phyloP scores from a whole-genome alignment of 2,113 vertebrate genomes.

The Etheostoma spectabile region DNA sequence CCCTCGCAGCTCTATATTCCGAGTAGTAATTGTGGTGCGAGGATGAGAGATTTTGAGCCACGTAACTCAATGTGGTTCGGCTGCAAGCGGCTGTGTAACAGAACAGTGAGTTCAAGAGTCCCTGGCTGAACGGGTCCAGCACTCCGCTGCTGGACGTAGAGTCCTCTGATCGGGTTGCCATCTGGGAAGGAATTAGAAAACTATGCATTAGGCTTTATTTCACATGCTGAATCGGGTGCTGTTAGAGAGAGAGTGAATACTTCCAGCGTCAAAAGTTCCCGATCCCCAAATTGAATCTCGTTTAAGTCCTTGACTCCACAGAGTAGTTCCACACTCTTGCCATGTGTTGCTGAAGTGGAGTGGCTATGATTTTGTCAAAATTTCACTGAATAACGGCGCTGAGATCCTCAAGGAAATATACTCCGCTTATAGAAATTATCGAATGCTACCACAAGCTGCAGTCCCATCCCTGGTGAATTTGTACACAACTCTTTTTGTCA shows the following conservation, averaged over 20 bases:
- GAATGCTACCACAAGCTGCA: constrained; percentile 7
- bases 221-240: background rate
- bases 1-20: constrained; percentile 20
- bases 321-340: constrained; percentile 55
- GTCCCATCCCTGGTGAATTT: background rate
- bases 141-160: constrained; percentile 36
- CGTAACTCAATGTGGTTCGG: constrained; percentile 30
- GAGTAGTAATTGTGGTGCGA: constrained; percentile 30
- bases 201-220: background rate
- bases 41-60: constrained; percentile 55
- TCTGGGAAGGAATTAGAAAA: background rate
- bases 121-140: constrained; percentile 19
- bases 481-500: constrained; percentile 34
- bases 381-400: background rate
- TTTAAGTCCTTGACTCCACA: constrained; percentile 40
- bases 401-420: background rate
- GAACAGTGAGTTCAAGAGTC: constrained; percentile 61
- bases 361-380: background rate
- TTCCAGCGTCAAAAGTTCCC: constrained; percentile 29
- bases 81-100: constrained; percentile 15
- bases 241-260: background rate
- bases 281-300: constrained; percentile 32
- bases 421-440: background rate
- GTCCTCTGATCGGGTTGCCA: constrained; percentile 12
- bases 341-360: constrained; percentile 24